Percentiles rank a stretch among this genome's conserved stretches.
Evolutionary conservation across 2,113 vertebrate species (phyloP).

Genomic region (Notechis scutatus): DNA sequence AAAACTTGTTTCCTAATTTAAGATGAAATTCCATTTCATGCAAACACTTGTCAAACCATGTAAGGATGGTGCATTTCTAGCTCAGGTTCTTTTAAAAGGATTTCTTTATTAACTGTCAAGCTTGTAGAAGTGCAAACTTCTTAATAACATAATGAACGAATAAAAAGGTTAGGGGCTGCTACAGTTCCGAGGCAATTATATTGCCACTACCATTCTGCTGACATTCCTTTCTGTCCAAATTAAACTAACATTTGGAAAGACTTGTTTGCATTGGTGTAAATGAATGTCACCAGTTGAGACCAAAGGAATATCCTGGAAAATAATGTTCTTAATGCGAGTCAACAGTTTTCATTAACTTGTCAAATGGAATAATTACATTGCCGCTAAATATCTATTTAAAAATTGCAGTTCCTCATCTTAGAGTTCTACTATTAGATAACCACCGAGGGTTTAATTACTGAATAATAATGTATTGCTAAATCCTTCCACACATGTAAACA

Average conservation of each 20-base stretch:
- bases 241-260: slow-evolving; percentile 31
- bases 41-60: background rate
- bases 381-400: slow-evolving; percentile 1
- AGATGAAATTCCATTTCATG: background rate
- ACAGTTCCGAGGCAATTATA: slow-evolving; percentile 21
- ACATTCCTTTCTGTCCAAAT: slow-evolving; percentile 9
- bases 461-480: background rate
- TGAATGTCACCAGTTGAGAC: slow-evolving; percentile 14
- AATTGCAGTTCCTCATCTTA: background rate
- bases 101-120: slow-evolving; percentile 24
- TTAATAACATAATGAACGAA: slow-evolving; percentile 26
- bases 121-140: background rate
- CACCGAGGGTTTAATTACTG: slow-evolving; percentile 7
- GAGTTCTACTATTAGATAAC: background rate
- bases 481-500: too few species aligned
- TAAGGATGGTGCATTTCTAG: background rate
- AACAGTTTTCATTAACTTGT: slow-evolving; percentile 29
- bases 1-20: background rate
- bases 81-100: background rate
- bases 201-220: background rate
- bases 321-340: slow-evolving; percentile 7
- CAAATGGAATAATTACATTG: slow-evolving; percentile 26
- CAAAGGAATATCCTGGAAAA: slow-evolving; percentile 13
- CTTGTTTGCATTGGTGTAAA: slow-evolving; percentile 26
- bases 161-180: slow-evolving; percentile 11